phyloP scores from a whole-genome alignment of 1,140 invertebrate genomes.

The Eurytemora carolleeae region DNA sequence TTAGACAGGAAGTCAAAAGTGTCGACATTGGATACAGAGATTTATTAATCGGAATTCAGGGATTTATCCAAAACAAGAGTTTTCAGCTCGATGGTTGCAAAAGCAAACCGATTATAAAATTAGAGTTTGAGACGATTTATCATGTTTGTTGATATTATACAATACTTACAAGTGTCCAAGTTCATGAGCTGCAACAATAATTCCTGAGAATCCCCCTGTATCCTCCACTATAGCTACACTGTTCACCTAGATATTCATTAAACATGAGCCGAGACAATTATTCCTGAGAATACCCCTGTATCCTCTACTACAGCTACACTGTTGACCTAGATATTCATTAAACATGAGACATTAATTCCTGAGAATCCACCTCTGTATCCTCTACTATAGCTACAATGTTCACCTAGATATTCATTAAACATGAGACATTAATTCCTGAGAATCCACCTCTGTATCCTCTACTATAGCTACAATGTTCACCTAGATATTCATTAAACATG shows the following conservation, averaged over 20 bases:
- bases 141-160: too few relatives aligned
- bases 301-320: constrained; percentile 89
- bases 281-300: constrained; percentile 82
- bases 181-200: constrained; percentile 88
- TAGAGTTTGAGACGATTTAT: too few relatives aligned
- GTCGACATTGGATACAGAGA: too few relatives aligned
- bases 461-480: constrained; percentile 85
- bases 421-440: constrained; percentile 80
- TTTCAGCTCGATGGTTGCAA: too few relatives aligned
- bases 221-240: constrained; percentile 89
- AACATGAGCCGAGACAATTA: constrained; percentile 86
- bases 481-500: too few relatives aligned
- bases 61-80: too few relatives aligned
- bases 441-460: constrained; percentile 88
- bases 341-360: constrained; percentile 82
- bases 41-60: too few relatives aligned
- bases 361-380: constrained; percentile 88
- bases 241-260: too few relatives aligned
- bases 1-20: too few relatives aligned
- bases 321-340: too few relatives aligned
- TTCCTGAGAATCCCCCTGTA: constrained; percentile 82
- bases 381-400: constrained; percentile 90
- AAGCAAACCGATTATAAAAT: too few relatives aligned
- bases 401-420: too few relatives aligned
- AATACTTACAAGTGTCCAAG: constrained; percentile 79